Conservation (phyloP, 2,888 invertebrate species). For the Suillia variegata region DNA sequence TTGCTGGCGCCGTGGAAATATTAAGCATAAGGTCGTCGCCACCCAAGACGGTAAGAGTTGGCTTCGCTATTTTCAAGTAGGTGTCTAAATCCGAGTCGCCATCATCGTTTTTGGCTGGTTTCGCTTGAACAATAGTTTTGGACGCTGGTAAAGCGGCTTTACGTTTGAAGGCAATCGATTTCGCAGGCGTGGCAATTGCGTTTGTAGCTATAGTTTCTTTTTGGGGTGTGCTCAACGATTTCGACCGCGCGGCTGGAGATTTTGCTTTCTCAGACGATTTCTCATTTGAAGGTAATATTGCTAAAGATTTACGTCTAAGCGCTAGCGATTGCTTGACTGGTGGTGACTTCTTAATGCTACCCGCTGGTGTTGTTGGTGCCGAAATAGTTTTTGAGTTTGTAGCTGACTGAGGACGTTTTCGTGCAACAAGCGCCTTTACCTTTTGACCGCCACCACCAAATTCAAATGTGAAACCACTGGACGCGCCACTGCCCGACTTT, state of each 20-base stretch:
- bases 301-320: no score
- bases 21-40: constrained; percentile 40
- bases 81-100: constrained; percentile 24
- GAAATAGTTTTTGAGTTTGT: constrained; percentile 9
- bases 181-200: background rate
- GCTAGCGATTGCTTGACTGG: background rate
- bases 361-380: background rate
- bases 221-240: no score
- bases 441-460: constrained; percentile 45
- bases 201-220: background rate
- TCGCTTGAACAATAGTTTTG: background rate
- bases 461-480: constrained; percentile 43
- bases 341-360: background rate
- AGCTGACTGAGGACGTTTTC: constrained; percentile 36
- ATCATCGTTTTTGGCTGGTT: constrained; percentile 5
- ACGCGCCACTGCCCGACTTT: constrained; percentile 9
- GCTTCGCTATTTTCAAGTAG: constrained; percentile 15
- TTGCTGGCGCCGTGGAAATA: constrained; percentile 27
- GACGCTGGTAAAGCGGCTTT: background rate
- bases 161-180: background rate
- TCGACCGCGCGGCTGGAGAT: background rate
- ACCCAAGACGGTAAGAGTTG: no score
- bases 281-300: background rate
- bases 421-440: constrained; percentile 55
- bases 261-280: background rate